phyloP scores from a whole-genome alignment of 2,113 vertebrate species.

The Tragulus kanchil region DNA sequence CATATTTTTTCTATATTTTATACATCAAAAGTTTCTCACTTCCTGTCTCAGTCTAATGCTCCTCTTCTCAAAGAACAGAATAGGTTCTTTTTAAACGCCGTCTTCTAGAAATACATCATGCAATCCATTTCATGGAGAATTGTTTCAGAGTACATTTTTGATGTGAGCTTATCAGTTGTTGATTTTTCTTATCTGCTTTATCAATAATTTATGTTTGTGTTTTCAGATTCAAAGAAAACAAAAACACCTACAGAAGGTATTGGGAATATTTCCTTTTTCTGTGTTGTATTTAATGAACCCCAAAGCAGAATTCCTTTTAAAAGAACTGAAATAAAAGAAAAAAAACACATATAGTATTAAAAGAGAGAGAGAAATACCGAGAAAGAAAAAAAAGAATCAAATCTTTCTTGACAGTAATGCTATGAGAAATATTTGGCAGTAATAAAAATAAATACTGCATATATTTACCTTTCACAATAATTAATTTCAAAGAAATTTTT shows the following conservation, averaged over 20 bases:
- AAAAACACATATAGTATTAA: not conserved
- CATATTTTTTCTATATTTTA: not conserved
- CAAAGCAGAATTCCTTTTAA: not conserved
- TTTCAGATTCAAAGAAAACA: slow-evolving; percentile 68
- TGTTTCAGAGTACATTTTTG: slow-evolving; percentile 10
- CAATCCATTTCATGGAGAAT: not conserved
- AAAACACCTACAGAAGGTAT: slow-evolving; percentile 66
- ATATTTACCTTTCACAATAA: not conserved
- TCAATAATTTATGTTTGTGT: slow-evolving; percentile 63
- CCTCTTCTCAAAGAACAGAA: not conserved
- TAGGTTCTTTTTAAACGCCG: not conserved
- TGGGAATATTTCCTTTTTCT: not conserved
- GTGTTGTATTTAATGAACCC: not conserved
- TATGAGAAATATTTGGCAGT: not conserved
- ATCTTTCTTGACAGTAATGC: not conserved
- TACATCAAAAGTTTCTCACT: not conserved
- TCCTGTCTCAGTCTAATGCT: not conserved
- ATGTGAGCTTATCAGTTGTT: slow-evolving; percentile 17
- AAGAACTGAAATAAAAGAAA: not conserved
- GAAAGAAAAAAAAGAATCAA: not conserved
- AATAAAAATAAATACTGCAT: not conserved
- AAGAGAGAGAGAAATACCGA: not conserved
- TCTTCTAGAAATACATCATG: not conserved
- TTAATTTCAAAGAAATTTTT: slow-evolving; percentile 13
- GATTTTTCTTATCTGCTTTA: not conserved